A percentile compares a stretch with the other conserved stretches of the same genome.
phyloP scores from a whole-genome alignment of 2,797 vertebrate genomes.

The Mus minutoides region DNA sequence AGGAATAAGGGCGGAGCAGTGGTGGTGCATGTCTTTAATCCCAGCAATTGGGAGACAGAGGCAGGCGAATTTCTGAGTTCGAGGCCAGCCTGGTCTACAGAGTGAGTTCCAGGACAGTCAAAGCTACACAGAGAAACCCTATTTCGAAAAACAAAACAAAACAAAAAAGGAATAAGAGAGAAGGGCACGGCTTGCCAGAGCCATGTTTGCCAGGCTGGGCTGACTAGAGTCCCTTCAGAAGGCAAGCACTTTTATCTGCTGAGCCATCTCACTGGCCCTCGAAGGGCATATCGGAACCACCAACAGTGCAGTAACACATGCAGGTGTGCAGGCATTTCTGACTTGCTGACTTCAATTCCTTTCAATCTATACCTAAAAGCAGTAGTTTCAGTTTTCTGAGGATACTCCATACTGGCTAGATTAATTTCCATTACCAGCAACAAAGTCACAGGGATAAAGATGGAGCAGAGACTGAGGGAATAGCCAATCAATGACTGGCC shows the following conservation, averaged over 20 bases:
- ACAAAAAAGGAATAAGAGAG: background rate
- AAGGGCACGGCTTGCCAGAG: background rate
- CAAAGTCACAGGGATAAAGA: background rate
- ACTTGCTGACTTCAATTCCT: background rate
- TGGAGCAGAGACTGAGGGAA: background rate
- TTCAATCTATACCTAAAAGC: background rate
- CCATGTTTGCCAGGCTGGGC: background rate
- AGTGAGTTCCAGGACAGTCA: too few relatives aligned
- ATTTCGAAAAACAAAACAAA: too few relatives aligned
- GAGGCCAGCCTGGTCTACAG: too few relatives aligned
- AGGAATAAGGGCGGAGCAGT: background rate
- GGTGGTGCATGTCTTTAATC: too few relatives aligned
- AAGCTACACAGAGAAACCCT: too few relatives aligned
- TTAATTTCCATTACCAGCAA: background rate
- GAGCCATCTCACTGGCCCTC: background rate
- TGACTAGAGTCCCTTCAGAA: background rate
- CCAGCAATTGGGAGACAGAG: too few relatives aligned
- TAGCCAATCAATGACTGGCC: background rate
- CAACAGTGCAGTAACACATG: background rate
- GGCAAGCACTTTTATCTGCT: background rate
- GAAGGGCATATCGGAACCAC: background rate
- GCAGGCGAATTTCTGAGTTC: too few relatives aligned
- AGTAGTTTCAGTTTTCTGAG: background rate
- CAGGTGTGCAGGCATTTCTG: background rate
- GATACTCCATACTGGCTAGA: background rate